Percentiles rank a stretch among this genome's conserved stretches.
Conservation (phyloP, 2,888 invertebrate species). For the Pterobdella sp. region DNA sequence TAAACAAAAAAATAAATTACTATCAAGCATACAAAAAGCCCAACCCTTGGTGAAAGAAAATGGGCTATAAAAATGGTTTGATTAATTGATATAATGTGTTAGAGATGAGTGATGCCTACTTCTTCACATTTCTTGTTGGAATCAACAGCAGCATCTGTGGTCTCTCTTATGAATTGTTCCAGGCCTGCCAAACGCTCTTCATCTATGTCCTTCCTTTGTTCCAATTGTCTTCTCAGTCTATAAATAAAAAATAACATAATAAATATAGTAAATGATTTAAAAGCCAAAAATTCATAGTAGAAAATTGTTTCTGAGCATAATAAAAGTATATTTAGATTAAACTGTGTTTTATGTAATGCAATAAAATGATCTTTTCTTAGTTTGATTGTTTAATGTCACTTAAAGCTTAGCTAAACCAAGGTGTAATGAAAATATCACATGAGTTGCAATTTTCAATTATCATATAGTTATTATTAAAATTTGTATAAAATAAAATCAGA, state of each 20-base stretch:
- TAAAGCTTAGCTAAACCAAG: background rate
- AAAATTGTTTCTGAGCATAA: no score
- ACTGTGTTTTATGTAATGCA: background rate
- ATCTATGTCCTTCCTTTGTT: constrained; percentile 29
- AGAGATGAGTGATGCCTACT: constrained; percentile 14
- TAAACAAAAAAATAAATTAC: no score
- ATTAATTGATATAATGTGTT: background rate
- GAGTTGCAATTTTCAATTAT: no score
- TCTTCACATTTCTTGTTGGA: constrained; percentile 30
- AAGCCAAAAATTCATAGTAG: no score
- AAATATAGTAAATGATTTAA: no score
- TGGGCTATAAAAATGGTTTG: background rate
- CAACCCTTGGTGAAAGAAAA: background rate
- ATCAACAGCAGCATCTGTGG: constrained; percentile 29
- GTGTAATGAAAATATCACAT: background rate
- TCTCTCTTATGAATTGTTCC: constrained; percentile 30
- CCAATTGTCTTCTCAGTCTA: constrained; percentile 28
- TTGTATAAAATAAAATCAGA: no score
- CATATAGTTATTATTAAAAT: no score
- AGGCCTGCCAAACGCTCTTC: constrained; percentile 29
- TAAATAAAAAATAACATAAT: background rate
- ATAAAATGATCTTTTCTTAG: no score
- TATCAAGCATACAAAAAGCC: no score
- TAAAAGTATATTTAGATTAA: background rate
- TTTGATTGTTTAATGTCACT: background rate